Evolutionary conservation across 2,797 vertebrate species (phyloP).

Genomic region (Enoplosus armatus): DNA sequence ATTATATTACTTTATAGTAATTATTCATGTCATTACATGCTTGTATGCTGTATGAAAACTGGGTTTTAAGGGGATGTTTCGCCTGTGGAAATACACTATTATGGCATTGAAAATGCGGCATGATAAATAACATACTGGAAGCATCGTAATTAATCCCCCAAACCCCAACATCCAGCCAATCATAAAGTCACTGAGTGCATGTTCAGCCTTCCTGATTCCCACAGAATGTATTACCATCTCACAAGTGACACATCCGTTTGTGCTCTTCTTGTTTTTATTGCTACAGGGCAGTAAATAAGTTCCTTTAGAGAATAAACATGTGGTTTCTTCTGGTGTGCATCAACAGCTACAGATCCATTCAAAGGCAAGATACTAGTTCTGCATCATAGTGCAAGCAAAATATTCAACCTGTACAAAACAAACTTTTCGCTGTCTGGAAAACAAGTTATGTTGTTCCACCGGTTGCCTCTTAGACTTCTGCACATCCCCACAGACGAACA

Average conservation of each 20-base stretch:
- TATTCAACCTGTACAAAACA: no score
- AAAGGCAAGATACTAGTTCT: background rate
- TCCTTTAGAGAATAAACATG: background rate
- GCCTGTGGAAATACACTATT: background rate
- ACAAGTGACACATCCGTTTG: background rate
- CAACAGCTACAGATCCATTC: no score
- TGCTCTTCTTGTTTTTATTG: background rate
- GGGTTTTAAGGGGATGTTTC: background rate
- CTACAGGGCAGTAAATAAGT: background rate
- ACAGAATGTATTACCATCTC: background rate
- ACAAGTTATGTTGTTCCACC: no score
- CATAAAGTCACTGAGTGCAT: background rate
- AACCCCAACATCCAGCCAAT: background rate
- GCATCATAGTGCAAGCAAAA: no score
- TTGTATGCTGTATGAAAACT: background rate
- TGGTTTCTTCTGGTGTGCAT: background rate
- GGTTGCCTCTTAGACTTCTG: no score
- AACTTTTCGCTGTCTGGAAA: no score
- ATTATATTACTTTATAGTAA: no score
- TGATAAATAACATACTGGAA: background rate
- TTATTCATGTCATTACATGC: background rate
- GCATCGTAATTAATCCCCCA: constrained; percentile 4
- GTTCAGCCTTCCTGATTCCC: background rate
- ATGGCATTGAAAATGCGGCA: background rate
- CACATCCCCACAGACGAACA: background rate